Evolutionary conservation across 2,113 vertebrate genomes (phyloP).

Genomic region (Triplophysa rosa): DNA sequence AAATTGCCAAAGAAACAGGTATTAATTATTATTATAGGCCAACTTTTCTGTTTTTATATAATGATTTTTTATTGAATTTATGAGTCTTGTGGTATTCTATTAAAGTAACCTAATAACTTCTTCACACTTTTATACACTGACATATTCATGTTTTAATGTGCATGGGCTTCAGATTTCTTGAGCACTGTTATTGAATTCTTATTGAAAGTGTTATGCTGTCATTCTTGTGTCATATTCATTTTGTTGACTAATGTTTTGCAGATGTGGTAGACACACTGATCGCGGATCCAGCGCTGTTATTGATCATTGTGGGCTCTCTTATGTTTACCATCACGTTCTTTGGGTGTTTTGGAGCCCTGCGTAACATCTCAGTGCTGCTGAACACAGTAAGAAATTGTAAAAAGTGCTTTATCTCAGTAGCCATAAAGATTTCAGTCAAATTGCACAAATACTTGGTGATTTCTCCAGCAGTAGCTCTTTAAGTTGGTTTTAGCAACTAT

Average conservation of each 20-base stretch:
- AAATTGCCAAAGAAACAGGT: constrained; percentile 79
- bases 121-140: no score
- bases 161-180: no score
- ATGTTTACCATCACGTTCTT: constrained; percentile 78
- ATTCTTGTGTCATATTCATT: neutral
- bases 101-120: no score
- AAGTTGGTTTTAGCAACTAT: no score
- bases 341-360: constrained; percentile 76
- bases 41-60: neutral
- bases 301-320: constrained; percentile 71
- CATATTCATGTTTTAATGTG: no score
- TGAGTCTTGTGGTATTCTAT: no score
- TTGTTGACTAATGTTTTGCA: constrained; percentile 44
- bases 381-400: constrained; percentile 59
- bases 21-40: neutral
- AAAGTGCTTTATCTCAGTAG: no score
- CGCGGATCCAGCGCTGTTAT: constrained; percentile 74
- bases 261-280: constrained; percentile 77
- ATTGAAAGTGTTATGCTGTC: neutral
- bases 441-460: no score
- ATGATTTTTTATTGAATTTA: no score
- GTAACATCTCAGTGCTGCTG: constrained; percentile 70
- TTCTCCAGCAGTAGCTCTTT: no score
- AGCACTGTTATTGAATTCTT: no score
- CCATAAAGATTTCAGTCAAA: no score